Evolutionary conservation across 2,113 vertebrate species (phyloP).

Genomic region (Eonycteris spelaea): DNA sequence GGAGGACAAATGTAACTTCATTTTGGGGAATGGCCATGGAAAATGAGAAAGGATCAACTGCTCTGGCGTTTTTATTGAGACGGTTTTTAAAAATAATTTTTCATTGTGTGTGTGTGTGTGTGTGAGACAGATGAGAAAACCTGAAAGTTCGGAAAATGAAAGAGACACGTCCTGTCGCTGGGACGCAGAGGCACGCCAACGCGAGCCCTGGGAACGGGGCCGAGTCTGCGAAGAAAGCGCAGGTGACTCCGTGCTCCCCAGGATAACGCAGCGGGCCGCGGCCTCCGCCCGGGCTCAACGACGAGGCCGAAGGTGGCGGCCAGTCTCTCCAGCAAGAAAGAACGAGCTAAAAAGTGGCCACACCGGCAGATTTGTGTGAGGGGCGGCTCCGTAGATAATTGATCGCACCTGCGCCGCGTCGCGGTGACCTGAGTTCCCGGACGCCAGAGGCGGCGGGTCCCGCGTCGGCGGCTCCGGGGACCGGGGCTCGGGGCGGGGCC

Average conservation of each 20-base stretch:
- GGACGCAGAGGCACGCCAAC: fast-evolving
- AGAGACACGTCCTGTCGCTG: neutral
- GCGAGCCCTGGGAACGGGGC: neutral
- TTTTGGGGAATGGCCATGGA: neutral
- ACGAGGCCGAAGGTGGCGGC: neutral
- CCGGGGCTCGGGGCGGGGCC: neutral
- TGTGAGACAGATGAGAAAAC: neutral
- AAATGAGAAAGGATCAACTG: neutral
- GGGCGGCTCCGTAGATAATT: fast-evolving
- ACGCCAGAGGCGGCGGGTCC: fast-evolving
- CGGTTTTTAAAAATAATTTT: neutral
- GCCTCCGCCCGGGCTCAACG: fast-evolving
- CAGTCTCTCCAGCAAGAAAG: neutral
- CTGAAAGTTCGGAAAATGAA: neutral
- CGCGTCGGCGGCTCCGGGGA: neutral
- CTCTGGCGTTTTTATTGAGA: neutral
- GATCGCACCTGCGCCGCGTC: neutral
- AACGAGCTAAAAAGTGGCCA: neutral
- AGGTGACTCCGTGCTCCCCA: too few relatives aligned
- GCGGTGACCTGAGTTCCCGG: neutral
- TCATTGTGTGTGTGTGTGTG: neutral
- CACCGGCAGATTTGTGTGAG: fast-evolving
- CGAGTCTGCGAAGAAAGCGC: neutral
- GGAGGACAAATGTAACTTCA: neutral
- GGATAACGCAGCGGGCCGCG: too few relatives aligned